These are phyloP conservation scores for Heliornis fulica DNA, from an alignment of 2,113 vertebrate species.

Conservation along the genomic window DNA sequence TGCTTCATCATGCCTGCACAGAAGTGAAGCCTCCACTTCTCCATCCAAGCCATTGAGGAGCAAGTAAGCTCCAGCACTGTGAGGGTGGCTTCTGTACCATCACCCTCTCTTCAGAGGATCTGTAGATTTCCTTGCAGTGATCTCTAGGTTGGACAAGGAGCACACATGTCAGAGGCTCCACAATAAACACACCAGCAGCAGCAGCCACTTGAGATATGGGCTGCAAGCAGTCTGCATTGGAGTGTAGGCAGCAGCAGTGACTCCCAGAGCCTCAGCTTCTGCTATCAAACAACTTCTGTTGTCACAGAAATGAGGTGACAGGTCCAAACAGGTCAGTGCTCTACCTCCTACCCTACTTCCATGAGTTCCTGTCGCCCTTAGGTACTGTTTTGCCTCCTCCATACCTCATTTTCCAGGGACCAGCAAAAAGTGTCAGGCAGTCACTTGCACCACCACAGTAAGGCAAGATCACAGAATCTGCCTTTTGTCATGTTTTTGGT, in stretches of 20 bases:
- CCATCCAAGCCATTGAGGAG: background rate
- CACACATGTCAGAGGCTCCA: background rate
- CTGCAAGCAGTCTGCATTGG: background rate
- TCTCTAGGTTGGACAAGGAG: background rate
- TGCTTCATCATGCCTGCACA: background rate
- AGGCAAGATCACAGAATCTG: background rate
- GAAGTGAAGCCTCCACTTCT: background rate
- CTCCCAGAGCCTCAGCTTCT: background rate
- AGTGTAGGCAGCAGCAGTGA: background rate
- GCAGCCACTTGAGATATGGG: background rate
- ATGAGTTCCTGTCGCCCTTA: background rate
- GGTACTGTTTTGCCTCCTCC: background rate
- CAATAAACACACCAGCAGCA: background rate
- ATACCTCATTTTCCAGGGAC: background rate
- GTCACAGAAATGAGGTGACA: background rate
- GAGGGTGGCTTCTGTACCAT: background rate
- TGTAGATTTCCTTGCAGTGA: background rate
- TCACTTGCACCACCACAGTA: background rate
- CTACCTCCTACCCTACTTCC: background rate
- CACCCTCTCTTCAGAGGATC: background rate
- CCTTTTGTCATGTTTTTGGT: accelerated
- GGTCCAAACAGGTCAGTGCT: background rate
- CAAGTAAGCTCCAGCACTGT: background rate
- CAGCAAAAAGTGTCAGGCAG: background rate
- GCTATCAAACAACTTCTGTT: background rate